phyloP scores from a whole-genome alignment of 2,797 vertebrate species.

The Notoglanidium macrostoma region DNA sequence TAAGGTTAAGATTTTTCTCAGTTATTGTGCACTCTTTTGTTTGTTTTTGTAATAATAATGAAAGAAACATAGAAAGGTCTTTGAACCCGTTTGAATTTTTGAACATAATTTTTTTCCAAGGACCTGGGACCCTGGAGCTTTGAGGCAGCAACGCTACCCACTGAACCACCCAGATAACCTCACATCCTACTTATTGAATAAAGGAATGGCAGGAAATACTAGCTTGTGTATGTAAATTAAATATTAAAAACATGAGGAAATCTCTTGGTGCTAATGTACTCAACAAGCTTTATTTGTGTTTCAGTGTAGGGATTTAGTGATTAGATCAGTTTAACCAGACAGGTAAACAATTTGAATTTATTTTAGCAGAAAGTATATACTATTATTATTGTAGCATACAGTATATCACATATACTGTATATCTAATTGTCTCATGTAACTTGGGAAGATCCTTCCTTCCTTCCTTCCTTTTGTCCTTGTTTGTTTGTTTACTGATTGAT shows the following conservation, averaged over 20 bases:
- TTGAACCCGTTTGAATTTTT: neutral
- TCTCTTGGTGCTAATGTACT: neutral
- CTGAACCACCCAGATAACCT: neutral
- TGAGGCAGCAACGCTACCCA: neutral
- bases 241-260: neutral
- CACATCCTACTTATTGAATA: neutral
- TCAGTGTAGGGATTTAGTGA: neutral
- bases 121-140: neutral
- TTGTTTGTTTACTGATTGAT: neutral
- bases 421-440: neutral
- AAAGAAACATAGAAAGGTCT: neutral
- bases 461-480: neutral
- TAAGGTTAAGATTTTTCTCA: neutral
- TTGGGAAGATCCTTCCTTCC: neutral
- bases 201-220: neutral
- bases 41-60: neutral
- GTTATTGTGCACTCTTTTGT: neutral
- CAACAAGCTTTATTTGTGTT: neutral
- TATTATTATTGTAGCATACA: too few relatives aligned
- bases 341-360: neutral
- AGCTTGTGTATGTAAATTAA: neutral
- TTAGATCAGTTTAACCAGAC: neutral
- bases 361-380: neutral
- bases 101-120: neutral
- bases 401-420: neutral